phyloP scores from a whole-genome alignment of 2,888 invertebrate species.

The Craniophora ligustri region DNA sequence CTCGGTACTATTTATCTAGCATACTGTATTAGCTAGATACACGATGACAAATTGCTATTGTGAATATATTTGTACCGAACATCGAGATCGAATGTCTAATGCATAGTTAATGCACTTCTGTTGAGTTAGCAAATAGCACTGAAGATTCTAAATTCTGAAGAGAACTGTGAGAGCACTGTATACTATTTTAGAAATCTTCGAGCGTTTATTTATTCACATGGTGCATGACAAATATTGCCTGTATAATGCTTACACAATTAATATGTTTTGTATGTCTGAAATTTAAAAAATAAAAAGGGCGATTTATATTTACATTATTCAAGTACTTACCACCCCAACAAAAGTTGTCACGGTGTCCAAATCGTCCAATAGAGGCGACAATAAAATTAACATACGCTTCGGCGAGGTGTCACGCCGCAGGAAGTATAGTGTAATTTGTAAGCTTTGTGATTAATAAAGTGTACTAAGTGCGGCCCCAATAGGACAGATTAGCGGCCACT shows the following conservation, averaged over 20 bases:
- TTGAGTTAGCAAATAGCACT: slow-evolving; percentile 50
- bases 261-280: slow-evolving; percentile 36
- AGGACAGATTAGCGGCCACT: slow-evolving; percentile 88
- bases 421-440: slow-evolving; percentile 88
- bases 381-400: slow-evolving; percentile 87
- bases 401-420: slow-evolving; percentile 84
- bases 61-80: slow-evolving; percentile 55
- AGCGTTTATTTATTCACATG: slow-evolving; percentile 30
- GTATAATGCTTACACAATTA: slow-evolving; percentile 12
- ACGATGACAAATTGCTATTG: slow-evolving; percentile 54
- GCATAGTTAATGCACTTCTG: slow-evolving; percentile 59
- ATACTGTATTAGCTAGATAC: slow-evolving; percentile 16
- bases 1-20: slow-evolving; percentile 11
- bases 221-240: slow-evolving; percentile 13
- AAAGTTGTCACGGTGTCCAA: slow-evolving; percentile 79
- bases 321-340: slow-evolving; percentile 73
- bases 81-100: slow-evolving; percentile 58
- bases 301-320: slow-evolving; percentile 67
- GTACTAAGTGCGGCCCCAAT: slow-evolving; percentile 88
- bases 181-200: slow-evolving; percentile 48
- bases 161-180: slow-evolving; percentile 28
- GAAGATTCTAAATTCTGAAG: slow-evolving; percentile 53
- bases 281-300: slow-evolving; percentile 57
- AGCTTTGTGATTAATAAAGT: slow-evolving; percentile 89
- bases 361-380: slow-evolving; percentile 81